Evolutionary conservation across 2,888 invertebrate species (phyloP).

Genomic region (Pristionchus maxplancki): DNA sequence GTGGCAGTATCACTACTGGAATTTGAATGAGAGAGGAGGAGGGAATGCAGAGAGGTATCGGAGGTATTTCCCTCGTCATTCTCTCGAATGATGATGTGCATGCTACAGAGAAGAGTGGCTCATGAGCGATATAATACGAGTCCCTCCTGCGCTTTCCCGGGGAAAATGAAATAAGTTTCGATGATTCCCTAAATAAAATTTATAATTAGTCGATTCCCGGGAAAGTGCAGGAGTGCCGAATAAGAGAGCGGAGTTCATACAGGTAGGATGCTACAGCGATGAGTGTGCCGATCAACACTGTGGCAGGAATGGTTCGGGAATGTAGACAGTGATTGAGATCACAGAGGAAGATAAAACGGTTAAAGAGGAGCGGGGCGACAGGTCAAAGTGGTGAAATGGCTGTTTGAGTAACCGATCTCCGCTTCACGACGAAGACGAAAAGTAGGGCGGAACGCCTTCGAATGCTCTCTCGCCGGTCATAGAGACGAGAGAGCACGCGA

Average conservation of each 20-base stretch:
- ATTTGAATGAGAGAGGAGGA: neutral
- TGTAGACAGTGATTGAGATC: neutral
- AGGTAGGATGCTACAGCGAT: no score
- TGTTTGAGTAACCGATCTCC: conserved; percentile 19
- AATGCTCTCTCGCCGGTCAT: neutral
- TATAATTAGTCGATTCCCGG: no score
- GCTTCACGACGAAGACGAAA: neutral
- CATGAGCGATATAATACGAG: no score
- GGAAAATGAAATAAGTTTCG: no score
- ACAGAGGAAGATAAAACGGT: no score
- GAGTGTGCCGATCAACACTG: no score
- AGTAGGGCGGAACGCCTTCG: neutral
- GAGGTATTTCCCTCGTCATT: neutral
- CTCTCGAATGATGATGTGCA: neutral
- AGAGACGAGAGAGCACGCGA: neutral
- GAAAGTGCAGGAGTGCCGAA: no score
- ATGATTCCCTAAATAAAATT: no score
- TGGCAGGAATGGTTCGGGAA: neutral
- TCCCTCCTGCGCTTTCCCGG: no score
- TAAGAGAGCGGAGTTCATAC: no score
- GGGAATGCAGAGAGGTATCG: no score
- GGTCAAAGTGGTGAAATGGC: neutral
- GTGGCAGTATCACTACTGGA: conserved; percentile 2
- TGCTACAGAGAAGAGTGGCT: neutral
- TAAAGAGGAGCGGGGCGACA: no score